Conservation (phyloP, 2,888 invertebrate species). For the Pterostichus madidus region DNA sequence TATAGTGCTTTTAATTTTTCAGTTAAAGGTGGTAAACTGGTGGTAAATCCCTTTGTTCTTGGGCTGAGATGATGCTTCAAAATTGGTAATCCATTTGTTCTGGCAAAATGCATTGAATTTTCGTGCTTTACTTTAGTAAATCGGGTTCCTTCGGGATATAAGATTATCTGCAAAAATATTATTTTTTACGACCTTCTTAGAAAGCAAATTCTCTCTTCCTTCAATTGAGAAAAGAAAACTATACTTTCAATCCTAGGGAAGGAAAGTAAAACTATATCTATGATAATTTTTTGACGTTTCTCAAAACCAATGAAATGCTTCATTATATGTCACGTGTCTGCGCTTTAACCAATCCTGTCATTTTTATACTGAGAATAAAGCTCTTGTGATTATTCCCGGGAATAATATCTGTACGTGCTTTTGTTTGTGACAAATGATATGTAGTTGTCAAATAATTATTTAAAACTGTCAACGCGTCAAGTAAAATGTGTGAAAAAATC, state of each 20-base stretch:
- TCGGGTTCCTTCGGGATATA: conserved; percentile 96
- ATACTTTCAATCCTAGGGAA: background rate
- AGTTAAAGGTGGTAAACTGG: conserved; percentile 89
- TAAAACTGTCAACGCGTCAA: too few species aligned
- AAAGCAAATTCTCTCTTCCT: background rate
- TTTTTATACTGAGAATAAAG: too few species aligned
- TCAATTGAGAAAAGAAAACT: background rate
- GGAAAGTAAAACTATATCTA: background rate
- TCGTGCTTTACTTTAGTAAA: conserved; percentile 92
- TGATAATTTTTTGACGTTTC: too few species aligned
- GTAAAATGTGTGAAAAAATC: too few species aligned
- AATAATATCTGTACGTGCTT: too few species aligned
- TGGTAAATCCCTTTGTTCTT: conserved; percentile 96
- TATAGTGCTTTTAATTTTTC: conserved; percentile 91
- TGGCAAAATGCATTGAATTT: conserved; percentile 92
- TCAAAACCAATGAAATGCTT: too few species aligned
- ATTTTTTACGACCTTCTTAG: background rate
- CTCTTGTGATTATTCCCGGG: too few species aligned
- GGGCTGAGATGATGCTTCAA: conserved; percentile 95
- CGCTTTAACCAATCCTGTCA: too few species aligned
- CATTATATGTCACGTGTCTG: too few species aligned
- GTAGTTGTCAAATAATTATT: too few species aligned
- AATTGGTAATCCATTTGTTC: conserved; percentile 89
- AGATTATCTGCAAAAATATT: conserved; percentile 82
- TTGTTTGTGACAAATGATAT: too few species aligned